phyloP scores from a whole-genome alignment of 2,888 invertebrate genomes.

The Corbicula japonica region DNA sequence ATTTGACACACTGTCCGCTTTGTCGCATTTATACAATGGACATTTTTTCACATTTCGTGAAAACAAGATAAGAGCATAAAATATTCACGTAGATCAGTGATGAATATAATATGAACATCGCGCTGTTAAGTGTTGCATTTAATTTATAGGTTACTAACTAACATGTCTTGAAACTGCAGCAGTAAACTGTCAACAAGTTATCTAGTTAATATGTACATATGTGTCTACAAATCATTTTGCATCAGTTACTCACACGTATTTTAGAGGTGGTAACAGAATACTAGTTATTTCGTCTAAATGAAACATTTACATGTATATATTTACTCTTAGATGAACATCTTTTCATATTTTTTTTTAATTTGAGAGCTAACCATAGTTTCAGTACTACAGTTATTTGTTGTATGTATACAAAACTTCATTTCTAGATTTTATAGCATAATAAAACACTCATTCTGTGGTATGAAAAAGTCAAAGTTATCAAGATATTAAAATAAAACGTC shows the following conservation, averaged over 20 bases:
- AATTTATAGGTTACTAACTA: neutral
- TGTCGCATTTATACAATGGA: constrained; percentile 28
- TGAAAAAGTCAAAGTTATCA: constrained; percentile 29
- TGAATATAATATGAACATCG: constrained; percentile 19
- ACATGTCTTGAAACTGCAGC: too few species aligned
- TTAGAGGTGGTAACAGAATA: too few species aligned
- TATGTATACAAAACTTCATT: neutral
- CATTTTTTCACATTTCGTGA: constrained; percentile 20
- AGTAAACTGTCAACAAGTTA: too few species aligned
- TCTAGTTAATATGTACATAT: too few species aligned
- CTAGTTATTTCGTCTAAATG: too few species aligned
- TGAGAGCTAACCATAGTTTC: neutral
- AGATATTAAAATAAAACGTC: constrained; percentile 37
- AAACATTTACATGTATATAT: too few species aligned
- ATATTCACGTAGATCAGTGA: constrained; percentile 27
- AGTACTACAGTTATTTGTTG: neutral
- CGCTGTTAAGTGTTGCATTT: constrained; percentile 7
- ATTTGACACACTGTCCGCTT: constrained; percentile 27
- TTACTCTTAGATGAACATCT: too few species aligned
- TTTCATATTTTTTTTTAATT: too few species aligned
- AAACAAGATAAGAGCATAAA: constrained; percentile 14
- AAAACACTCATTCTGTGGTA: constrained; percentile 10
- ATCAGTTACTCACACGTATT: too few species aligned
- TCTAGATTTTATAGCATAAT: constrained; percentile 21
- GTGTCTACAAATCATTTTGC: too few species aligned